Base-by-base conservation (phyloP, 2,888 invertebrate genomes). In the Tinea semifulvella region DNA sequence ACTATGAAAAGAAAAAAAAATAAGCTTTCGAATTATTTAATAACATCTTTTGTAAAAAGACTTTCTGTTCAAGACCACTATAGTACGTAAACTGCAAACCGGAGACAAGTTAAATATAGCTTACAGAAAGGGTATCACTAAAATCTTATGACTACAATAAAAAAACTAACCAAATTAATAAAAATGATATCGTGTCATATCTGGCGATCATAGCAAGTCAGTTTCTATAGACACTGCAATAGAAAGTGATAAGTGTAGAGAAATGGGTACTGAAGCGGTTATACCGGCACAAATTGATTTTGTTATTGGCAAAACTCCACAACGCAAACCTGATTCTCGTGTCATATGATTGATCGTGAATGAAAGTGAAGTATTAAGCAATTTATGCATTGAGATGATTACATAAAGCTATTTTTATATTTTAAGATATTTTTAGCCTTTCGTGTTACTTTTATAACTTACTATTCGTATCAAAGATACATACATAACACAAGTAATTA, bases 271-370 rank as follows among this genome's bases (percentile, higher is more conserved):
- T 14, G 36, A 16, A 36, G 18, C 18, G 16, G 7, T 36, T 18
- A n/a, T 36, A 8, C 10, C 18, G 36, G 18, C 36, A 18, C 36
- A 36, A 36, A 36, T 36, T 18, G 36, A 36, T 36, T 36, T 36
- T 6, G 36, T 10, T 36, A 36, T 36, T 36, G 36, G 36, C 18
- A 36, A 36, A 36, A 10, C 36, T 36, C 10, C 17, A 31, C 3
- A n/a, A 7, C 31, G 11, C 2, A 36, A 18, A 36, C 18, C 18
- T 8, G 17, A 18, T n/a, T 36, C 36, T 4, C 17, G 36, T 36
- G 36, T 17, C 17, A 36, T 18, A 36, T 36, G 36, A 36, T 18
- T 36, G 36, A 36, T 36, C 18, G n/a, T 18, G 18, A 36, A 10
- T 18, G 36, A 36, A 36, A 36, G 36, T 18, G 2, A 36, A 18